Evolutionary conservation across 2,888 invertebrate genomes (phyloP), one percentile per base, ranked within the genome.

Genomic region (Protonemura montana): DNA sequence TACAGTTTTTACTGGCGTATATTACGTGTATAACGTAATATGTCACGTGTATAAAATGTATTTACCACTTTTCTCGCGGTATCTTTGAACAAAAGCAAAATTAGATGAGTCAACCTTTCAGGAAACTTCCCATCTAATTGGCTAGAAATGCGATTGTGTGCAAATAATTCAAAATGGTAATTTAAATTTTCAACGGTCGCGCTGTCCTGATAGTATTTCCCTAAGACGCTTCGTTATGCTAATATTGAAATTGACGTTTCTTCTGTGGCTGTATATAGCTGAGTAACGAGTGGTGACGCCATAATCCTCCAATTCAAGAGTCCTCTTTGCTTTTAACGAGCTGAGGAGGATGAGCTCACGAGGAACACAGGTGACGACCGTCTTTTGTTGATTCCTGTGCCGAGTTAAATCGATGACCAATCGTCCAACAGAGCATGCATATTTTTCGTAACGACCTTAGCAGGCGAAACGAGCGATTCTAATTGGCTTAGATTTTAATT

Each of bases 321-420:
- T 13, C 59, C 59, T 59, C 59, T 21, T 16, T 21, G 59, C 7
- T 59, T 59, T 59, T 59, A 59, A 59, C 59, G 59, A 59, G 59
- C 59, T 59, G 59, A 59, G 59, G 59, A 59, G 59, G 59, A 59
- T 59, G 59, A 59, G 59, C 59, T 59, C 59, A 59, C 59, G 59
- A 21, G 16, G 59, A 59, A 59, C 59, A 21, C 21, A 59, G 59
- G 59, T 59, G 59, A 59, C 7, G 59, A 59, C 59, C 16, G 7
- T 59, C 59, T 59, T 59, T 59, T 59, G 59, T 59, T 59, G 59
- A 59, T 59, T 2, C 59, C 59, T 59, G 59, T 2, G 59, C 59
- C 13, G 3, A 13, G 59, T 21, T 21, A 2, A 59, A 59, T 10
- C 59, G 59, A 59, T 59, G 59, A 59, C 59, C 59, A 59, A 59